Evolutionary conservation across 92 coral and sea anemone species (phyloP).

Genomic region (Hydrozoanthus gracilis): DNA sequence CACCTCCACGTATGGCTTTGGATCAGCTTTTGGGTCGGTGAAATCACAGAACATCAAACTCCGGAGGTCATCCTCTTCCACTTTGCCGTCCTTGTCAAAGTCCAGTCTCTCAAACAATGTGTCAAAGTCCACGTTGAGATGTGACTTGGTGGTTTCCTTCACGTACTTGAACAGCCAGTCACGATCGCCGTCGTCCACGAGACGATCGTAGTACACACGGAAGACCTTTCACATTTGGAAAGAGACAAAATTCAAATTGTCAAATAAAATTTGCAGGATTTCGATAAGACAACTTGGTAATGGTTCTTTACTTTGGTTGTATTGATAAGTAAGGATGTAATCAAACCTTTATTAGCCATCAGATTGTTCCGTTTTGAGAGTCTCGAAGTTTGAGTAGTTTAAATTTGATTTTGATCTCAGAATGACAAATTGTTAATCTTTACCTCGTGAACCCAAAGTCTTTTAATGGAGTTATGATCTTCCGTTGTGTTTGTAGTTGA

Average conservation of each 20-base stretch:
- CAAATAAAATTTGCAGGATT: background rate
- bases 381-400: too few species aligned
- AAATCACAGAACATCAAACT: slow-evolving; percentile 97
- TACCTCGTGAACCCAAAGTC: slow-evolving; percentile 99
- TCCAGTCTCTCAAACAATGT: slow-evolving; percentile 87
- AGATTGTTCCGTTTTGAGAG: too few species aligned
- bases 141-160: slow-evolving; percentile 72
- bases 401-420: too few species aligned
- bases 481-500: slow-evolving; percentile 88
- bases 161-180: slow-evolving; percentile 86
- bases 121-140: slow-evolving; percentile 87
- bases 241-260: background rate
- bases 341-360: too few species aligned
- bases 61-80: slow-evolving; percentile 93
- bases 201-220: slow-evolving; percentile 99
- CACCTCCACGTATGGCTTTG: slow-evolving; percentile 88
- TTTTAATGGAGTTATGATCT: slow-evolving; percentile 84
- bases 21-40: slow-evolving; percentile 95
- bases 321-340: too few species aligned
- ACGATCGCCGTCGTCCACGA: slow-evolving; percentile 91
- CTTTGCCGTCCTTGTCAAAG: slow-evolving; percentile 82
- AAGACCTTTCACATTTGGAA: slow-evolving; percentile 67
- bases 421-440: background rate
- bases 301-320: too few species aligned
- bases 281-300: too few species aligned